Percentiles rank a stretch among this genome's conserved stretches.
Evolutionary conservation across 2,888 invertebrate genomes (phyloP).

Genomic region (Sympetrum striolatum): DNA sequence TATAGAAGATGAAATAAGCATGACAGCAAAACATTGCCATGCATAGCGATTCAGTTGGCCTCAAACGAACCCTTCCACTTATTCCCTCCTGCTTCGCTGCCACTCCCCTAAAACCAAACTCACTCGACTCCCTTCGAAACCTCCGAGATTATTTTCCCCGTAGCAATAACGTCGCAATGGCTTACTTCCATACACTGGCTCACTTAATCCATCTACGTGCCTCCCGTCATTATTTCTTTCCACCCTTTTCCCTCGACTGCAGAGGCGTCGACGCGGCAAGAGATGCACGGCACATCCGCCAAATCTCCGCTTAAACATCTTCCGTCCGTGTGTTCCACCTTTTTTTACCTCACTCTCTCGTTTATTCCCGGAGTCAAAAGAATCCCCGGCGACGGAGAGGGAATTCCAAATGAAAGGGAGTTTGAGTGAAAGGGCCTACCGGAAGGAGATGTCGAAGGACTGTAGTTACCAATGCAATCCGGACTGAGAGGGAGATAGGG

Average conservation of each 20-base stretch:
- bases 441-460: neutral
- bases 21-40: too few relatives aligned
- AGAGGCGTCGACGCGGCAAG: too few relatives aligned
- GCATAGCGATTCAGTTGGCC: too few relatives aligned
- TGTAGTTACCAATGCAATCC: neutral
- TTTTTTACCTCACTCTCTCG: neutral
- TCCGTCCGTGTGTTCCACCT: neutral
- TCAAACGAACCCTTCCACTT: too few relatives aligned
- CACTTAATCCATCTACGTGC: neutral
- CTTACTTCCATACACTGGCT: neutral
- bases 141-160: too few relatives aligned
- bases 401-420: neutral
- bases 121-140: too few relatives aligned
- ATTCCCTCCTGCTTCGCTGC: too few relatives aligned
- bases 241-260: too few relatives aligned
- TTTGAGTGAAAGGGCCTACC: neutral
- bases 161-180: neutral
- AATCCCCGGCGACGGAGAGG: neutral
- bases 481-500: neutral
- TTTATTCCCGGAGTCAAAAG: neutral
- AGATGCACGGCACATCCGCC: neutral
- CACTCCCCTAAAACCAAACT: too few relatives aligned
- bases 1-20: too few relatives aligned
- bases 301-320: neutral
- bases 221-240: neutral